Base-by-base conservation (phyloP, 1,140 invertebrate species). In the Diachasmimorpha longicaudata region DNA sequence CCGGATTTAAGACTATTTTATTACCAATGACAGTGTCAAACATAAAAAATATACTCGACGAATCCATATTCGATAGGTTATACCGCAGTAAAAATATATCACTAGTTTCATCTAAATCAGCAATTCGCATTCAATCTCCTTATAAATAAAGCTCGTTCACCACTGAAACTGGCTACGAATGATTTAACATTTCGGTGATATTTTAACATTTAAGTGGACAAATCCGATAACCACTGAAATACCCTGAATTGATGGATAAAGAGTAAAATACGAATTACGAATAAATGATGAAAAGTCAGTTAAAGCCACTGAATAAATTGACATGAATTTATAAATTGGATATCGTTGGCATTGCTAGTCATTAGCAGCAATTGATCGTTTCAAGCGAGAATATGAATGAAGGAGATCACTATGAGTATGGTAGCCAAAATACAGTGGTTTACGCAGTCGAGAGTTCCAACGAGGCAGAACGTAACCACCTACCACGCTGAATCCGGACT, bases 401-500 rank as follows among this genome's bases (percentile, higher is more conserved):
- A 42, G 31, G 4, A 63, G 58, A 69, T 69, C 67, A 37, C 39
- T 69, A 42, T 69, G 16, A 69, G 31, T 23, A 48, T 25, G 23
- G 36, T 25, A 37, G 58, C 25, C 14, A 66, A 46, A 70, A 63
- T 63, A 37, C 52, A 48, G 55, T 70, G 36, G 55, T 75, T 74
- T 72, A 46, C 72, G 69, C 70, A 63, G 58, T 25, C 58, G 23
- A 25, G 58, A 79, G 55, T 77, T 77, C 23, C 75, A 77, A 72
- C 71, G 71, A 78, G 74, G 77, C 71, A 76, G 77, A 78, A 76
- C 77, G 72, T 74, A 76, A 63, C 69, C 69, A 71, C 46, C 31
- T 19, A 44, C 63, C 48, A 70, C 36, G 23, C 68, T 55, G 48
- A 70, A 36, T 69, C 31, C 67, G 37, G 36, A 72, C 75, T 79